Base-by-base conservation (phyloP, 2,113 vertebrate species). In the Hoplias malabaricus region DNA sequence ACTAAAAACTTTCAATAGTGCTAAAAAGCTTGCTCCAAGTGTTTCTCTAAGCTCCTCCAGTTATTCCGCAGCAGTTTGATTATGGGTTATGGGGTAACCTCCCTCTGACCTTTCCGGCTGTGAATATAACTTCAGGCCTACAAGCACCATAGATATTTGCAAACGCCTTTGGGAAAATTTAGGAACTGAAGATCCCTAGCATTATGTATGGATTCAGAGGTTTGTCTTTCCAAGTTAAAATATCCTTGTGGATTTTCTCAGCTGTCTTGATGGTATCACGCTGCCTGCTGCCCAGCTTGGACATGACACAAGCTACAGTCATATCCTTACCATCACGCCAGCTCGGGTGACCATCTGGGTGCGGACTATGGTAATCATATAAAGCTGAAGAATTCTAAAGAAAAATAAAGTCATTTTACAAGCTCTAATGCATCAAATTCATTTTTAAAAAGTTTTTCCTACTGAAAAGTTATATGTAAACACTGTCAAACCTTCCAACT, bases 1-100 rank as follows among this genome's bases (percentile, higher is more conserved):
- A 86, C 27, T 90, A 86, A 87, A 95, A 94, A 93, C 92, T 92
- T 93, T 92, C 87, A 86, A 89, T 93, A 87, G n/a, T 86, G 78
- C 84, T 87, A 81, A 86, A 86, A 87, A 79, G 80, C 75, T 59
- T 61, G 74, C 48, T 48, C 48, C 84, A 82, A 87, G 87, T 63
- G 54, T 85, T 85, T 85, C 81, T 78, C 33, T 71, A 78, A 36
- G 21, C 77, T 29, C n/a, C 29, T 77, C 21, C 10, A 19, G 16
- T 69, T 25, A 63, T 7, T 63, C 59, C 10, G 9, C 2, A 34
- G 16, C 19, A 63, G 16, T 8, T 8, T 19, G 57, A 61, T 5
- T 33, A n/a, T 4, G 2, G 53, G 29, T 31, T 61, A 61, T 61
- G 13, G 5, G 1, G 27, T 31, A 4, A 14, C 10, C 12, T 11